Percentiles rank a stretch among this genome's conserved stretches.
Evolutionary conservation across 2,797 vertebrate species (phyloP).

Genomic region (Gymnodraco acuticeps): DNA sequence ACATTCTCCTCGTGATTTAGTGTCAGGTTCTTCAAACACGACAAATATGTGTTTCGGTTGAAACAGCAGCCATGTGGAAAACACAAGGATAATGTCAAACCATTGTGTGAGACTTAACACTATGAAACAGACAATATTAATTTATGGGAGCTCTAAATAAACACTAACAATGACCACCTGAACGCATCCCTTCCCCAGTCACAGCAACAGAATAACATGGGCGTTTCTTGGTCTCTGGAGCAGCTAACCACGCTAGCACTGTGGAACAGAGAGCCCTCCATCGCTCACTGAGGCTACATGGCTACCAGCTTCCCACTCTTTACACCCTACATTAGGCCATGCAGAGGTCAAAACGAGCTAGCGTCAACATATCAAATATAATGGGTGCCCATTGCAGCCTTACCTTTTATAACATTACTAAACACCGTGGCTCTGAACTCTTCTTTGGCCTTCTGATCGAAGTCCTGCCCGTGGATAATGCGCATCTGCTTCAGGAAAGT

Average conservation of each 20-base stretch:
- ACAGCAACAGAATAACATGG: constrained; percentile 74
- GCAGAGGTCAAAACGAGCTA: not conserved
- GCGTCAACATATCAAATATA: not conserved
- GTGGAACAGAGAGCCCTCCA: constrained; percentile 23
- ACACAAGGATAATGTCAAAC: constrained; percentile 17
- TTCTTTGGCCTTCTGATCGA: constrained; percentile 93
- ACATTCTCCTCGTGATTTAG: not conserved
- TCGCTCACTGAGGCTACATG: constrained; percentile 50
- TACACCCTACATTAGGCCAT: not conserved
- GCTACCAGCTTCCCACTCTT: constrained; percentile 51
- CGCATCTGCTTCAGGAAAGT: constrained; percentile 99
- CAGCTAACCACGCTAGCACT: constrained; percentile 49
- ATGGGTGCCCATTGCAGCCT: rapidly evolving
- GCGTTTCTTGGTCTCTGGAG: constrained; percentile 78
- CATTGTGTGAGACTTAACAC: not conserved
- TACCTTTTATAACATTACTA: constrained; percentile 97
- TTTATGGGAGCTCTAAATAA: not conserved
- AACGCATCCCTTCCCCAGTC: constrained; percentile 2
- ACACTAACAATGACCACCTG: not conserved
- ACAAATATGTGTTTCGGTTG: not conserved
- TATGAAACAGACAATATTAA: rapidly evolving
- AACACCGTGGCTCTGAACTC: constrained; percentile 95
- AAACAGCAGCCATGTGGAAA: constrained; percentile 3
- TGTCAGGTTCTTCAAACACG: not conserved
- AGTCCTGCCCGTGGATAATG: constrained; percentile 97